Conservation (phyloP, 2,797 vertebrate genomes). For the Cyclopterus lumpus region DNA sequence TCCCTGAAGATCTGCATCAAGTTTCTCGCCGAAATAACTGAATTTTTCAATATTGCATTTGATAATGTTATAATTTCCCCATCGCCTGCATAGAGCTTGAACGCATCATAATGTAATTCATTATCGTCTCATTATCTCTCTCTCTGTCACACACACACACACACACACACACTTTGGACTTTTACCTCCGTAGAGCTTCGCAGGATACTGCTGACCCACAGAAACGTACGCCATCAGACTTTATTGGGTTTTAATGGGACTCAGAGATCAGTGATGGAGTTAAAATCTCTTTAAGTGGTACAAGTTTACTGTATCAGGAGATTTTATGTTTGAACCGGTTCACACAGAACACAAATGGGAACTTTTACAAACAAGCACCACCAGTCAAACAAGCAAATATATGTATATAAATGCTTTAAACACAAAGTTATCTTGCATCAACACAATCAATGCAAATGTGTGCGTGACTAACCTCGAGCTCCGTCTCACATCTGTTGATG, state of each 20-base stretch:
- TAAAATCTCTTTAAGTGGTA: neutral
- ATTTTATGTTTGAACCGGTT: constrained; percentile 7
- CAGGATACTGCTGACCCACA: constrained; percentile 30
- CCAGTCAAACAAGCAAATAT: neutral
- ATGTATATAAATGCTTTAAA: too few relatives aligned
- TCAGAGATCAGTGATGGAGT: constrained; percentile 45
- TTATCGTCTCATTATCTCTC: too few relatives aligned
- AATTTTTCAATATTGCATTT: too few relatives aligned
- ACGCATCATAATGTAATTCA: too few relatives aligned
- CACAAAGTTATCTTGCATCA: neutral
- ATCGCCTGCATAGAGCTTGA: too few relatives aligned
- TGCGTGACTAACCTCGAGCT: constrained; percentile 90
- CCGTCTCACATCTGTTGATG: constrained; percentile 95
- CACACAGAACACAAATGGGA: constrained; percentile 16
- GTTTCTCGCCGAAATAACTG: too few relatives aligned
- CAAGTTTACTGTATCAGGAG: constrained; percentile 11
- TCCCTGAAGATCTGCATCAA: too few relatives aligned
- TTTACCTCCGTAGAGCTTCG: constrained; percentile 29
- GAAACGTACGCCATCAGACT: constrained; percentile 10
- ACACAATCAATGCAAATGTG: neutral
- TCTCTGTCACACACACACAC: too few relatives aligned
- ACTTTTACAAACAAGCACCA: neutral
- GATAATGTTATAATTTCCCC: too few relatives aligned
- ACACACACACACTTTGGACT: constrained; percentile 23
- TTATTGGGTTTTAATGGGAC: constrained; percentile 36